A percentile compares a stretch with the other conserved stretches of the same genome.
Evolutionary conservation across 2,888 invertebrate species (phyloP).

Genomic region (Eurytoma californica): DNA sequence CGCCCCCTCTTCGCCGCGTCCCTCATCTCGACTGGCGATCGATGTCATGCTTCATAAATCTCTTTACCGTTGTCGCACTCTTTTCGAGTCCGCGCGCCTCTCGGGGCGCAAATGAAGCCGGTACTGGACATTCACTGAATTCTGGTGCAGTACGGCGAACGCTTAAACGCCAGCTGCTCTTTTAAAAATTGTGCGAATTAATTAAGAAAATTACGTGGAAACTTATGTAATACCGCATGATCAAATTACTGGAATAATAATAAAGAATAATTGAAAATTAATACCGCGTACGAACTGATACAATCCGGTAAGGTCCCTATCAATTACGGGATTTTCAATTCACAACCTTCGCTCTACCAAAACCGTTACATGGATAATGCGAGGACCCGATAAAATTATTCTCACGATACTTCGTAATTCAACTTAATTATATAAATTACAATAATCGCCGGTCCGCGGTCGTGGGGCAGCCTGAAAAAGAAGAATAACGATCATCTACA

Average conservation of each 20-base stretch:
- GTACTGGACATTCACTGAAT: not conserved
- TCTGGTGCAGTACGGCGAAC: too few species aligned
- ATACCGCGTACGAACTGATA: too few species aligned
- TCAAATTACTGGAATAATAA: not conserved
- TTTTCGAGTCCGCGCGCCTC: not conserved
- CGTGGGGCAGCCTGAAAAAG: not conserved
- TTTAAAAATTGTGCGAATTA: too few species aligned
- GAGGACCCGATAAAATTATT: not conserved
- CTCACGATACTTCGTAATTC: conserved; percentile 7
- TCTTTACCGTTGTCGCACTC: conserved; percentile 41
- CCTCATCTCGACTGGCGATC: conserved; percentile 54
- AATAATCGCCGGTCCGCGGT: not conserved
- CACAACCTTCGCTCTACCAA: too few species aligned
- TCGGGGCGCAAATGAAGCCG: not conserved
- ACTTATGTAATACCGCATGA: too few species aligned
- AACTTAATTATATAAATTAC: conserved; percentile 15
- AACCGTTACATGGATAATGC: too few species aligned
- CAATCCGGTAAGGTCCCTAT: too few species aligned
- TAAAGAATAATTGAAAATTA: conserved; percentile 5
- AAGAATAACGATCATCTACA: not conserved
- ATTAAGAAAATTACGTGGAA: too few species aligned
- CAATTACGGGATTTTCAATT: too few species aligned
- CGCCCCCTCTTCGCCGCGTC: conserved; percentile 16
- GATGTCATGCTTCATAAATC: conserved; percentile 57
- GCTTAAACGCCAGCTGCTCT: too few species aligned